Conservation (phyloP, 1,140 invertebrate species). For the Aporrectodea caliginosa region DNA sequence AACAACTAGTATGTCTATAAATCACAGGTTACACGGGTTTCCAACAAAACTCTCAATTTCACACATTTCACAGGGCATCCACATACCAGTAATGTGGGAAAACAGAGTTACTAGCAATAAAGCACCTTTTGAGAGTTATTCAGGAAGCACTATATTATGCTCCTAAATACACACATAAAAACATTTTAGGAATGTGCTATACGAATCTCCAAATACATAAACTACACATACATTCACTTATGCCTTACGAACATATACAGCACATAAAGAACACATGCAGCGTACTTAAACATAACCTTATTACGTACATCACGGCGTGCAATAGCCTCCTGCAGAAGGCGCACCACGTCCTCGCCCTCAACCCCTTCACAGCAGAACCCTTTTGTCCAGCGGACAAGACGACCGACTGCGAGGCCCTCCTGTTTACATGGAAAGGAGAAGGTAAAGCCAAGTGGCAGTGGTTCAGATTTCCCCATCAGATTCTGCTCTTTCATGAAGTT, state of each 20-base stretch:
- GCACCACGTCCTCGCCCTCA: conserved; percentile 81
- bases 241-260: too few relatives aligned
- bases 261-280: not conserved
- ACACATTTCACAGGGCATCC: too few relatives aligned
- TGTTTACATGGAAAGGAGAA: conserved; percentile 96
- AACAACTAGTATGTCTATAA: too few relatives aligned
- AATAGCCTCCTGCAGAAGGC: conserved; percentile 76
- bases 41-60: too few relatives aligned
- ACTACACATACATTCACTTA: too few relatives aligned
- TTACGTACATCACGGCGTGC: conserved; percentile 59
- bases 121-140: not conserved
- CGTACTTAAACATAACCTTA: not conserved
- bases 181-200: too few relatives aligned
- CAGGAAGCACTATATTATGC: not conserved
- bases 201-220: too few relatives aligned
- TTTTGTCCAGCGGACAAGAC: conserved; percentile 92
- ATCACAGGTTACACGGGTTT: too few relatives aligned
- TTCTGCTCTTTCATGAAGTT: conserved; percentile 80
- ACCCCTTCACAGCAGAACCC: conserved; percentile 87
- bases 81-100: too few relatives aligned
- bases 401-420: conserved; percentile 81
- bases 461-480: conserved; percentile 68
- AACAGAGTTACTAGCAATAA: too few relatives aligned
- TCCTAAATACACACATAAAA: too few relatives aligned
- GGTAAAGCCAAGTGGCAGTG: conserved; percentile 92